A percentile compares a stretch with the other conserved stretches of the same genome.
Conservation (phyloP, 2,113 vertebrate species). For the Dasyprocta punctata region DNA sequence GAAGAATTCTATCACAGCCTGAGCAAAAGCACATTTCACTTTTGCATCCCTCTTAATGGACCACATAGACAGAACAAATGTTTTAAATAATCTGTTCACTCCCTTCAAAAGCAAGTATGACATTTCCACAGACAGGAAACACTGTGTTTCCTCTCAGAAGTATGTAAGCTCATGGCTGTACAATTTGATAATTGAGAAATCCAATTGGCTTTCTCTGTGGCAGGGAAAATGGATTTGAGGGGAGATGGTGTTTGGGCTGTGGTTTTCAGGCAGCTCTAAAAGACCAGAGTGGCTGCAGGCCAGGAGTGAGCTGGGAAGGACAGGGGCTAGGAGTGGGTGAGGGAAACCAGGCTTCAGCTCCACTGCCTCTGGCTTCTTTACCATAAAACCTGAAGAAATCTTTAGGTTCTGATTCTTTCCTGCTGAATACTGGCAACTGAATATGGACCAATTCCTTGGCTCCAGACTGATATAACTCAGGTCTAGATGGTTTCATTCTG, state of each 20-base stretch:
- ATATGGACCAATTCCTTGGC: background rate
- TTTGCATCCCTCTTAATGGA: background rate
- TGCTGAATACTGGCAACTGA: background rate
- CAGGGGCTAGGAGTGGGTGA: background rate
- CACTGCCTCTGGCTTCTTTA: background rate
- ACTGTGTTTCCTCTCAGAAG: constrained; percentile 25
- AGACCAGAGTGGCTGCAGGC: constrained; percentile 43
- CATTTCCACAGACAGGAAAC: constrained; percentile 50
- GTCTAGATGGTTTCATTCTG: background rate
- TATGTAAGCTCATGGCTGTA: constrained; percentile 41
- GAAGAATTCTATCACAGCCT: background rate
- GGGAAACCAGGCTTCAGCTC: background rate
- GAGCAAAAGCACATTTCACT: background rate
- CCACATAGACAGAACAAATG: background rate
- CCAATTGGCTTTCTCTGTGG: constrained; percentile 59
- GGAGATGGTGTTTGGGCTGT: constrained; percentile 52
- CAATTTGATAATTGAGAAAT: constrained; percentile 67
- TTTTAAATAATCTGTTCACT: constrained; percentile 64
- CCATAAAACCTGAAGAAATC: background rate
- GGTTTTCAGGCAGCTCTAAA: constrained; percentile 54
- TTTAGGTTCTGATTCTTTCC: background rate
- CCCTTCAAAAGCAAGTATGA: constrained; percentile 16
- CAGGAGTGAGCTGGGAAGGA: background rate
- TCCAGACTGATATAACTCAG: background rate
- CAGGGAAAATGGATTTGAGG: constrained; percentile 62